These are phyloP conservation scores for Synergus laeviventris DNA, from an alignment of 2,888 invertebrate genomes.

Conservation along the genomic window DNA sequence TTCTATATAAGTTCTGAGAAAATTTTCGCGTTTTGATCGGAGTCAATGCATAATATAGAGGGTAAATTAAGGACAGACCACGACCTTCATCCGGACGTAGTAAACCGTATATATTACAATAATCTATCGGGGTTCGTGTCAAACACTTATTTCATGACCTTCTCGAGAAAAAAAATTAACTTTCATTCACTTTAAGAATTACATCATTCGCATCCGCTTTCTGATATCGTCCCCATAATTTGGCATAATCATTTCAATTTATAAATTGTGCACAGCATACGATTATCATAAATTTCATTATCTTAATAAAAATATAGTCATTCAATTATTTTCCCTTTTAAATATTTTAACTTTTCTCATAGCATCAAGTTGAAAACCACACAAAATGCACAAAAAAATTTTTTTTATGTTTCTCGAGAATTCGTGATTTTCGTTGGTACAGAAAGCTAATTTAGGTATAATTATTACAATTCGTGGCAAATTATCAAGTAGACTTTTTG, in stretches of 20 bases:
- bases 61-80: background rate
- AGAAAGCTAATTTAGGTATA: background rate
- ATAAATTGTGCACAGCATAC: background rate
- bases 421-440: background rate
- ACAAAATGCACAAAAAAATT: background rate
- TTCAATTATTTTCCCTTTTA: no score
- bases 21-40: constrained; percentile 18
- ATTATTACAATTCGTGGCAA: background rate
- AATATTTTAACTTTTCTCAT: no score
- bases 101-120: background rate
- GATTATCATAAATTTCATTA: background rate
- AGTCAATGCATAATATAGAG: constrained; percentile 17
- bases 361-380: background rate
- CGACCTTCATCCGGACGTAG: background rate
- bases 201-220: no score
- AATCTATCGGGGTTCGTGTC: background rate
- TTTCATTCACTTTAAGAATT: background rate
- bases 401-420: background rate
- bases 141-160: background rate
- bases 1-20: background rate
- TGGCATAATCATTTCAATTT: no score
- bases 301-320: no score
- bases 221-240: no score
- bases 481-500: constrained; percentile 16
- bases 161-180: background rate